A percentile compares a stretch with the other conserved stretches of the same genome.
These are phyloP conservation scores for Pachydiplax longipennis DNA, from an alignment of 2,888 invertebrate species.

Conservation along the genomic window DNA sequence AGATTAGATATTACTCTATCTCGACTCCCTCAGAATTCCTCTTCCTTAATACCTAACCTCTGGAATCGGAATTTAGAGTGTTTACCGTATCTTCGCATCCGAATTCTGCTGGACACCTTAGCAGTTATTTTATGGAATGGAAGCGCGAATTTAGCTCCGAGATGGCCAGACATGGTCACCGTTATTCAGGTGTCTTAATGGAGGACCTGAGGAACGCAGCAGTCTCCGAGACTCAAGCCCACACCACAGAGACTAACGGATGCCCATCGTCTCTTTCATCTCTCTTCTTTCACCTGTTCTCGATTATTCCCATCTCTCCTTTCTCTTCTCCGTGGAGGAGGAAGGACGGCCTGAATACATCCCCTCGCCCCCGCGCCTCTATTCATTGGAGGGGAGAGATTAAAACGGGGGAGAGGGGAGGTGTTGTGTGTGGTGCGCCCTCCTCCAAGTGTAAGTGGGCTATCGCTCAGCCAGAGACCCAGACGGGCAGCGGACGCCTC, in stretches of 20 bases:
- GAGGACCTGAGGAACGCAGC: neutral
- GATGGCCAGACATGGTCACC: neutral
- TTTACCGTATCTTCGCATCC: no score
- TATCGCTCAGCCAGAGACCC: slow-evolving; percentile 21
- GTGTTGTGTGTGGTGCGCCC: neutral
- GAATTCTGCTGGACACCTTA: no score
- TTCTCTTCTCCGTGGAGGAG: neutral
- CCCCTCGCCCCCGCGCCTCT: neutral
- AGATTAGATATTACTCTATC: no score
- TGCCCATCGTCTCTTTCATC: neutral
- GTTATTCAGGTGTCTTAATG: neutral
- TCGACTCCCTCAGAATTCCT: no score
- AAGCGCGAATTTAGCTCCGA: neutral
- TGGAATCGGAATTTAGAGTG: no score
- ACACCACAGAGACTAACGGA: neutral
- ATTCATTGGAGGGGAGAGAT: neutral
- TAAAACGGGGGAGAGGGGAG: neutral
- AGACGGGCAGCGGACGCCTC: slow-evolving; percentile 30
- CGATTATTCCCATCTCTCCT: neutral
- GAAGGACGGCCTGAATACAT: slow-evolving; percentile 27
- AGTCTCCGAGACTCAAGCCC: neutral
- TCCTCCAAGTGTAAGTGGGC: slow-evolving; percentile 31
- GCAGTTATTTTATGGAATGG: no score
- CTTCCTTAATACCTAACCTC: no score
- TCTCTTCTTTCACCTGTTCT: neutral